Conservation (phyloP, 1,140 invertebrate genomes). For the Frieseomelitta varia region DNA sequence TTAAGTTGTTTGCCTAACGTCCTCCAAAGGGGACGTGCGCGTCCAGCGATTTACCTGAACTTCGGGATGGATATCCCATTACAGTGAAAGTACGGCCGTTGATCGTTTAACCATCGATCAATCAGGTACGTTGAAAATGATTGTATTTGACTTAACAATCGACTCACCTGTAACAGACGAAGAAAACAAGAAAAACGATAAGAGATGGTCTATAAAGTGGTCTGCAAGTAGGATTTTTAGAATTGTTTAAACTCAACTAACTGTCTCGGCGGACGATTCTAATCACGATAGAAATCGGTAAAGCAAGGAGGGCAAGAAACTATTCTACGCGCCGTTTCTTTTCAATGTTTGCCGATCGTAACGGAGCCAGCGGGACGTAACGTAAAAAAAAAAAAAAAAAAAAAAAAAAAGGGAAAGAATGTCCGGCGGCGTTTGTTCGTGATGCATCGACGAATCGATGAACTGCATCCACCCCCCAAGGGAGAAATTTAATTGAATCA, state of each 20-base stretch:
- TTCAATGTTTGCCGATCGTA: conserved; percentile 19
- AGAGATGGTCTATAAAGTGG: not conserved
- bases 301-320: not conserved
- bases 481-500: conserved; percentile 62
- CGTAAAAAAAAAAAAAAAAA: conserved; percentile 29
- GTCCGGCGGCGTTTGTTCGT: conserved; percentile 32
- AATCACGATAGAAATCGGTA: not conserved
- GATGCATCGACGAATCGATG: conserved; percentile 25
- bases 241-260: not conserved
- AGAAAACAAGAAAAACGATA: not conserved
- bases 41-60: conserved; percentile 36
- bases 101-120: not conserved
- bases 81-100: not conserved
- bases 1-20: conserved; percentile 2
- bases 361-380: conserved; percentile 45
- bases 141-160: not conserved
- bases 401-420: conserved; percentile 11
- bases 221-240: not conserved
- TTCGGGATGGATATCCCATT: not conserved
- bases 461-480: conserved; percentile 27
- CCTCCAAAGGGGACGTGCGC: not conserved
- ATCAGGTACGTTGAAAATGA: not conserved
- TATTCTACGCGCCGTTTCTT: not conserved
- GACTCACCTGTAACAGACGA: conserved; percentile 21
- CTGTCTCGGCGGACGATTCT: not conserved